Evolutionary conservation across 1,140 invertebrate species (phyloP), one percentile per base, ranked within the genome.

Genomic region (Brachionus plicatilis): DNA sequence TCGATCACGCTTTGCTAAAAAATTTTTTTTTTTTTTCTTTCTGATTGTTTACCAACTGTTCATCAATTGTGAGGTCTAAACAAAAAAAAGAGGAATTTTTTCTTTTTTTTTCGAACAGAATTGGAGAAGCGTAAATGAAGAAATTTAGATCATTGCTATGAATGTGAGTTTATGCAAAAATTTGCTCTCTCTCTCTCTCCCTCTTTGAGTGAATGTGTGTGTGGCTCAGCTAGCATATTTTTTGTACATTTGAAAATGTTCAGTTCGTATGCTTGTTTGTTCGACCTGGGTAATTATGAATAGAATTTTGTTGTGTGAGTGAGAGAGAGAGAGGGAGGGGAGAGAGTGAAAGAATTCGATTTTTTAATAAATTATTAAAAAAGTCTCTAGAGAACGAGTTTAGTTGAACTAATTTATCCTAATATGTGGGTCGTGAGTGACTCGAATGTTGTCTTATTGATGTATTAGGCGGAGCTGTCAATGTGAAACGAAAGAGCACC

Each of bases 361-460:
- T 70, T 70, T 70, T 70, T 70, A 70, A 70, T 70, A 70, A 70
- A 70, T 70, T 70, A 70, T 70, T 70, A 37, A 41, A 20, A 9
- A 5, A 24, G 20, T 9, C 20, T 60, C 20, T 60, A 20, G 53
- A 60, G 47, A 53, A 60, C 17, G 6, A 60, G 20, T 60, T 60
- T 60, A 3, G 9, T 29, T 37, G 53, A 60, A 60, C 27, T 60
- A 60, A 60, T 60, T 60, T 60, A 24, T 60, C 53, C 53, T 20
- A 60, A 60, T 60, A 24, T 20, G 3, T 5, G 11, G 47, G 12
- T 20, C 8, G 53, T 60, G 53, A 60, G n/a, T 20, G 53, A 11
- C 53, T 24, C 17, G 20, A 60, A 60, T 60, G 7, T 60, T 60
- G 53, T 60, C 53, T 60, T 60, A 9, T 60, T 60, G 4, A 53